Evolutionary conservation across 1,140 invertebrate genomes (phyloP), one percentile per base, ranked within the genome.

Genomic region (Habropoda laboriosa): DNA sequence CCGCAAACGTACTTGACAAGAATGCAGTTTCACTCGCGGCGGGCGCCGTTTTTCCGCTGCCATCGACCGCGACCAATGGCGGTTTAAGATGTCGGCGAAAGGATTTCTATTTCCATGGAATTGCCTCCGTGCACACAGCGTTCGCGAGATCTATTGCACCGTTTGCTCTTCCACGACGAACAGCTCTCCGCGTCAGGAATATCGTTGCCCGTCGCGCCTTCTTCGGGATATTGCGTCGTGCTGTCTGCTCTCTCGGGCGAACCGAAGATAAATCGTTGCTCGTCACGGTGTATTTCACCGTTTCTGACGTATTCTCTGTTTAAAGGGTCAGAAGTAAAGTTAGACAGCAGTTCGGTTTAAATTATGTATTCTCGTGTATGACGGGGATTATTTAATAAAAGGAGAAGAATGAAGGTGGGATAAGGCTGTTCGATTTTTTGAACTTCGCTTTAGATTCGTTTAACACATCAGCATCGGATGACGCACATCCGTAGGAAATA

Each of bases 1-100:
- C 71, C 80, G 80, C 82, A 71, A 86, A 88, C 87, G 87, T 89
- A 89, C 88, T 89, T 88, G 87, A 88, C 82, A 89, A 89, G 88
- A 89, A 89, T 89, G 88, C 88, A 86, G 87, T 88, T 88, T 88
- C 84, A 88, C 88, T 83, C 75, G 85, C 67, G 79, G 64, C 79
- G 68, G 78, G 73, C 80, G 74, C 74, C 79, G 81, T 86, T 89
- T 89, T 89, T 89, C 82, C 82, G 76, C 82, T 58, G 82, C 81
- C 85, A 84, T 81, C 79, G 85, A 89, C 85, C 85, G 80, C 80
- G 73, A 82, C 82, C 63, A 81, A 86, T 81, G 53, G 60, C 78
- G 81, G 72, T 81, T 78, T 73, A 64, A 81, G 60, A 80, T 63
- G 57, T 70, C 74, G 71, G 72, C 82, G 83, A 79, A 85, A 86